Percentiles rank a stretch among this genome's conserved stretches.
phyloP scores from a whole-genome alignment of 2,113 vertebrate genomes.

The Pleuronectes platessa region DNA sequence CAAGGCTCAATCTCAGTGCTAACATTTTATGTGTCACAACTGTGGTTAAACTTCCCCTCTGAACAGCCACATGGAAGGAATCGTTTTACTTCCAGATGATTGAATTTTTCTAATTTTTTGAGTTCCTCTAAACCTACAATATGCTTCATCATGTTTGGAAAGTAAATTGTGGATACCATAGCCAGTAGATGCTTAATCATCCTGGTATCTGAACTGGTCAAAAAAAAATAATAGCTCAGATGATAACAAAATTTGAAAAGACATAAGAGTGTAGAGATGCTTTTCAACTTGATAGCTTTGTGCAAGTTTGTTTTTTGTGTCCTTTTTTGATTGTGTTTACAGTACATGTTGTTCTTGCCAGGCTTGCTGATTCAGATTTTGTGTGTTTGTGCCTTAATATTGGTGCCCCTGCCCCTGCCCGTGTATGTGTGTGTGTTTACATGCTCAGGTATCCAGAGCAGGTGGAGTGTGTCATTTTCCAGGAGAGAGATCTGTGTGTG shows the following conservation, averaged over 20 bases:
- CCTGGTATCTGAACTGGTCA: not conserved
- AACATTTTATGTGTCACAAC: conserved; percentile 42
- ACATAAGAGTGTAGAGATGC: not conserved
- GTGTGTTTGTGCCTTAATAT: not conserved
- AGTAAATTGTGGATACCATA: not conserved
- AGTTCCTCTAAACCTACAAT: not conserved
- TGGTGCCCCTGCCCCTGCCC: too few species aligned
- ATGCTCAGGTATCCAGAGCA: conserved; percentile 68
- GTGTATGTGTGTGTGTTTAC: not conserved
- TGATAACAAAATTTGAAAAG: not conserved
- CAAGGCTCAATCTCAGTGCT: conserved; percentile 40
- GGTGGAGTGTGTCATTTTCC: conserved; percentile 82
- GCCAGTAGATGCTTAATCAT: not conserved
- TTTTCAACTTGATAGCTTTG: not conserved
- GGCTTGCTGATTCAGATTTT: not conserved
- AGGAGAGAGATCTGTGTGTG: conserved; percentile 82
- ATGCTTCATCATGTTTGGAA: too few species aligned
- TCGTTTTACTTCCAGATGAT: conserved; percentile 16
- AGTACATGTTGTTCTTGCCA: conserved; percentile 3
- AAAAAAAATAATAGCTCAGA: not conserved
- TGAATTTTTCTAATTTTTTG: conserved; percentile 8
- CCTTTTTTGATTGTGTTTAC: not conserved
- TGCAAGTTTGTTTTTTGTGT: not conserved
- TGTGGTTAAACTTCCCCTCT: conserved; percentile 48
- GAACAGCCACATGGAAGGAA: conserved; percentile 33